phyloP scores from a whole-genome alignment of 2,888 invertebrate genomes.

The Apoderus coryli region DNA sequence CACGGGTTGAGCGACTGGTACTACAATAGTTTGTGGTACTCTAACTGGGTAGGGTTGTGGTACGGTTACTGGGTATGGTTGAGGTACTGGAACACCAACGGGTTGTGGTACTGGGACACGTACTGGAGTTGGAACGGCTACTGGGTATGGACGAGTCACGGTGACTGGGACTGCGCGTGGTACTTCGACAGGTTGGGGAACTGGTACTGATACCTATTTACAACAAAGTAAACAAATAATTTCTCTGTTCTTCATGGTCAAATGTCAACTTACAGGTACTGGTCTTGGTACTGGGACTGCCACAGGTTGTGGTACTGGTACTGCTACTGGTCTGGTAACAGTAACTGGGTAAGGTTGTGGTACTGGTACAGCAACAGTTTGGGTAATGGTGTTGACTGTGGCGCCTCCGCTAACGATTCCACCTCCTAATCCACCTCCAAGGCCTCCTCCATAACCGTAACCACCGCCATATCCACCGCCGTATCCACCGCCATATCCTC shows the following conservation, averaged over 20 bases:
- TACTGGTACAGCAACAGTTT: constrained; percentile 28
- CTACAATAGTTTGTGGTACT: constrained; percentile 21
- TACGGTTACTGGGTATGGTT: constrained; percentile 22
- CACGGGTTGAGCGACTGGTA: constrained; percentile 20
- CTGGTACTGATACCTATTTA: constrained; percentile 32
- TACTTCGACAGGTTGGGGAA: constrained; percentile 28
- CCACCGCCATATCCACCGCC: constrained; percentile 8
- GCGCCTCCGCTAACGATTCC: no score
- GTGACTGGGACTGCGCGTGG: constrained; percentile 29
- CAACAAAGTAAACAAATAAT: no score
- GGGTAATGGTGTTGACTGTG: constrained; percentile 27
- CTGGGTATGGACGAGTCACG: constrained; percentile 27
- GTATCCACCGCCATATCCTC: constrained; percentile 10
- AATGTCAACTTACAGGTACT: neutral
- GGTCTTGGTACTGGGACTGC: constrained; percentile 31
- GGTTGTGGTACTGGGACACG: constrained; percentile 20
- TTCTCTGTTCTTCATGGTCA: neutral
- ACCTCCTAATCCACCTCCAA: constrained; percentile 28
- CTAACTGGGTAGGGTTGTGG: constrained; percentile 23
- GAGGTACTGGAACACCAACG: constrained; percentile 20
- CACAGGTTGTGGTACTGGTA: constrained; percentile 39
- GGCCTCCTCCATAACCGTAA: no score
- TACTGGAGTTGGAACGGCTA: constrained; percentile 32
- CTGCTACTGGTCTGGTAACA: constrained; percentile 35
- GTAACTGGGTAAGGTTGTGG: constrained; percentile 32